Evolutionary conservation across 1,140 invertebrate genomes (phyloP).

Genomic region (Arctopsyche grandis): DNA sequence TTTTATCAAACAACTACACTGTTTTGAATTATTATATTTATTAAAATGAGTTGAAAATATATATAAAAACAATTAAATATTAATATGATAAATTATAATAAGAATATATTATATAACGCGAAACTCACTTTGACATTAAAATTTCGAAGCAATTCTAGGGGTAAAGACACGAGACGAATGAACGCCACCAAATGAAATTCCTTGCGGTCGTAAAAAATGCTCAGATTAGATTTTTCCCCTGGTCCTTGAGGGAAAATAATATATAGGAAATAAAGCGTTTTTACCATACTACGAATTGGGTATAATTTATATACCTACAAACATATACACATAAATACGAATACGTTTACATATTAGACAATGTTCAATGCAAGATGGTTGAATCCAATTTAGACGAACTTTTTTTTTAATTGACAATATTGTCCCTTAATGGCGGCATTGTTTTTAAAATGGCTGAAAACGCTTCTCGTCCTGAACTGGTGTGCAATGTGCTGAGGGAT

Average conservation of each 20-base stretch:
- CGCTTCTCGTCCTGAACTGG: neutral
- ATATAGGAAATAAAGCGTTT: constrained; percentile 63
- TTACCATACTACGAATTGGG: neutral
- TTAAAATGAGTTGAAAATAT: too few species aligned
- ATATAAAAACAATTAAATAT: too few species aligned
- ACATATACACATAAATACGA: too few species aligned
- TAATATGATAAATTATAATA: neutral
- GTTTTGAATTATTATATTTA: too few species aligned
- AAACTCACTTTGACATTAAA: constrained; percentile 10
- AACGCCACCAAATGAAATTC: constrained; percentile 70
- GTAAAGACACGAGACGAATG: constrained; percentile 63
- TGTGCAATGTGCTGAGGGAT: constrained; percentile 3
- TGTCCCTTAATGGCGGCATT: neutral
- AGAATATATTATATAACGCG: neutral
- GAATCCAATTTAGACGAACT: neutral
- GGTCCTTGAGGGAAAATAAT: constrained; percentile 59
- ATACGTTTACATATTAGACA: too few species aligned
- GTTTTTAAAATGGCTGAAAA: constrained; percentile 15
- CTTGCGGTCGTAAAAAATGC: constrained; percentile 69
- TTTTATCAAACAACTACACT: too few species aligned
- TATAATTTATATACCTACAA: too few species aligned
- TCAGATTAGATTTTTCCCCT: constrained; percentile 69
- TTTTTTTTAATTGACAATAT: neutral
- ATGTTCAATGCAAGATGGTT: neutral
- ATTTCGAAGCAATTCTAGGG: constrained; percentile 46